Base-by-base conservation (phyloP, 2,888 invertebrate genomes). In the Drosophila aldrichi region DNA sequence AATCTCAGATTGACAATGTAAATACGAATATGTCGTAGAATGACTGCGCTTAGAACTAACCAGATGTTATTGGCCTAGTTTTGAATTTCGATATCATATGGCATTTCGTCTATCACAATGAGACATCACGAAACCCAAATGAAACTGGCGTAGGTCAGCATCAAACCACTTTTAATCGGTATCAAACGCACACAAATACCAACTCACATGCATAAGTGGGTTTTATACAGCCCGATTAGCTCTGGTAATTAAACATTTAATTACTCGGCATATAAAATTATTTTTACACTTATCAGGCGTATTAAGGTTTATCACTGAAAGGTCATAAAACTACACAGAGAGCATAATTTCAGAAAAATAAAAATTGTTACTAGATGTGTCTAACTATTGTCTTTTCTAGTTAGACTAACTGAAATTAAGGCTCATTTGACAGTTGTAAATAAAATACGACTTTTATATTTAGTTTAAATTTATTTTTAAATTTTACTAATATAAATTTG, bases 91-190 rank as follows among this genome's bases (percentile, higher is more conserved):
- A 29, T 44, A n/a, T 63, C 38, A 38, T 56, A 67, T n/a, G 46
- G 18, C 12, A 29, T 38, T 38, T 32, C 5, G 60, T 44, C 48
- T 43, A 46, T 49, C 49, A 65, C 29, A 60, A 44, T 60, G 61
- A 70, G 64, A 36, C 51, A 62, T 48, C 41, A 25, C 0, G 70
- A 69, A 59, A 66, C n/a, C 66, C 38, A 68, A 62, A 29, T 54
- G 22, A 34, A 79, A 66, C 80, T 88, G 74, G 71, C 38, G 67
- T 88, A 82, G 82, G 82, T 82, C 82, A 82, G 89, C 87, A 59
- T 72, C 81, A 56, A 82, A 82, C 51, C 56, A 60, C 62, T 70
- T 67, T 67, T 18, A 34, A 44, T 52, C 64, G 61, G 59, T 74
- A 84, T 78, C 67, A 67, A 46, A 8, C 32, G 48, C 6, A 32